Base-by-base conservation (phyloP, 2,888 invertebrate species). In the Aspidapion aeneum region DNA sequence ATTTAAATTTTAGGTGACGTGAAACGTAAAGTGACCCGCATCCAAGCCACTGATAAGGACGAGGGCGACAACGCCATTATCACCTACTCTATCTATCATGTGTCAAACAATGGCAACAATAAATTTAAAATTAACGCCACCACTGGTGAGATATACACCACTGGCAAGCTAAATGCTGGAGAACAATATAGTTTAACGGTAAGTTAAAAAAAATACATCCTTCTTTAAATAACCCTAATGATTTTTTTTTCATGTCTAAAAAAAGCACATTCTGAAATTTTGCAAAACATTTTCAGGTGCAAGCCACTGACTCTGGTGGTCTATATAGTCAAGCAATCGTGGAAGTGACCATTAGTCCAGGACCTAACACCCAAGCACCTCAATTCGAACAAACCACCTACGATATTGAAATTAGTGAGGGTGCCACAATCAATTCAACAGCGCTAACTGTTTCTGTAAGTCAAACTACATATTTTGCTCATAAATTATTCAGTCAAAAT, bases 111-210 rank as follows among this genome's bases (percentile, higher is more conserved):
- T 78, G 95, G 94, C 1, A 85, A 88, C 66, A 90, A 90, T 73
- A 94, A 93, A 79, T 95, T 96, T 78, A 86, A 86, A 72, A 93
- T 96, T 72, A 89, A 95, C 75, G 86, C 90, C 58, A 84, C 83
- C 71, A 90, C 89, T 16, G 95, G 95, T 20, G 85, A 89, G 63
- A 67, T 84, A 77, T 89, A 92, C 64, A 90, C 93, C 18, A 85
- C 88, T n/a, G 90, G 91, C 1, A 90, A 91, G 62, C 77, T 95
- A 12, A 87, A 89, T 75, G 91, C 94, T 0, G 95, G 94, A 0
- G 93, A 94, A 72, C 93, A 94, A 72, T 95, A 93, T 80, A 93
- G 93, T 76, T 87, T 95, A 19, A 94, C 94, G 0, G 87, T 95
- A 0, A 89, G 35, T n/a, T n/a, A n/a, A n/a, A n/a, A n/a, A n/a